Evolutionary conservation across 2,888 invertebrate genomes (phyloP).

Genomic region (Thera obeliscata): DNA sequence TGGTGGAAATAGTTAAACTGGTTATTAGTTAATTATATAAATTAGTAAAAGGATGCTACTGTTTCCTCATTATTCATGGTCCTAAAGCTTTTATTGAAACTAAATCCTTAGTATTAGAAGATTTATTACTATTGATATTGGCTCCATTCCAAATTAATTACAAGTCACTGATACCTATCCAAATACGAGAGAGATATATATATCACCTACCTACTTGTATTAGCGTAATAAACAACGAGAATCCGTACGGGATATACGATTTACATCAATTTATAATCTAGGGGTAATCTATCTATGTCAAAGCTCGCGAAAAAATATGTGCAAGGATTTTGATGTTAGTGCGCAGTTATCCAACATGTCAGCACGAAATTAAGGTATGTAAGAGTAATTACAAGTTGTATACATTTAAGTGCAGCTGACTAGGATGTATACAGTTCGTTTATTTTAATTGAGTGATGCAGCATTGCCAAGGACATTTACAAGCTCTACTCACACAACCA

Average conservation of each 20-base stretch:
- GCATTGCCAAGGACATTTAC: too few species aligned
- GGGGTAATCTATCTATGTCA: conserved; percentile 16
- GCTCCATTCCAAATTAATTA: conserved; percentile 40
- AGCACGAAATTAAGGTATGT: neutral
- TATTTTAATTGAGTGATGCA: too few species aligned
- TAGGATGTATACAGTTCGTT: too few species aligned
- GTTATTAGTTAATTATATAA: too few species aligned
- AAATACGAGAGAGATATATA: conserved; percentile 30
- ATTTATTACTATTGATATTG: conserved; percentile 37
- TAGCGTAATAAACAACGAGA: conserved; percentile 22
- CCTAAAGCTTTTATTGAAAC: conserved; percentile 23
- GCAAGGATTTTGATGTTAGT: conserved; percentile 9
- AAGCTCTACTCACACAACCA: too few species aligned
- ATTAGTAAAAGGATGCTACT: neutral
- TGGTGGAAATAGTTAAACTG: neutral
- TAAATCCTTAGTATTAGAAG: conserved; percentile 18
- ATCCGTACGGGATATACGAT: conserved; percentile 20
- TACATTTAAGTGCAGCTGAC: too few species aligned
- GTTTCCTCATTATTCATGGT: conserved; percentile 11
- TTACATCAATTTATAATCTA: conserved; percentile 21
- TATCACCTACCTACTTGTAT: conserved; percentile 23
- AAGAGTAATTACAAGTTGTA: too few species aligned
- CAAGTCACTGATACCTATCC: conserved; percentile 37
- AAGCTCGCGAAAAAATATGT: conserved; percentile 10
- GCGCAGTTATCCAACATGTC: conserved; percentile 7